Conservation (phyloP, 2,113 vertebrate genomes). For the Indicator indicator region DNA sequence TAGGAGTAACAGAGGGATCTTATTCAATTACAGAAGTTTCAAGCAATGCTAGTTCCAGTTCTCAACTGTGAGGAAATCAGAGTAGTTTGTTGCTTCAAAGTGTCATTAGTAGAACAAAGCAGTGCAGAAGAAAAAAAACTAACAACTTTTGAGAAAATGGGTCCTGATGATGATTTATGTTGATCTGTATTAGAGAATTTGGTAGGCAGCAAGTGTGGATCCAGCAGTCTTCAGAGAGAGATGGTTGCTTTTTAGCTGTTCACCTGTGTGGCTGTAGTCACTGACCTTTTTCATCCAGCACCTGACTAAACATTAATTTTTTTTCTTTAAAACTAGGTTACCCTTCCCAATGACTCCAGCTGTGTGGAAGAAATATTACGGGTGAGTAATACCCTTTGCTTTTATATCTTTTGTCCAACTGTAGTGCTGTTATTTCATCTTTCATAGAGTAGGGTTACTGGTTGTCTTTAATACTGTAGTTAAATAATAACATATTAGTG, state of each 20-base stretch:
- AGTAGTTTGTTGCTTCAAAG: slow-evolving; percentile 44
- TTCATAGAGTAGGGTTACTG: neutral
- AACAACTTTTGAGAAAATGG: slow-evolving; percentile 15
- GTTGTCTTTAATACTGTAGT: neutral
- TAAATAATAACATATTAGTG: neutral
- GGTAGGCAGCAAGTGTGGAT: neutral
- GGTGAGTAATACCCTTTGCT: slow-evolving; percentile 80
- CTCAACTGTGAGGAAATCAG: slow-evolving; percentile 58
- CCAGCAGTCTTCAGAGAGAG: slow-evolving; percentile 10
- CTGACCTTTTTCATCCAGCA: slow-evolving; percentile 26
- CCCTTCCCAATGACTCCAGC: slow-evolving; percentile 91
- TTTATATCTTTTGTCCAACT: slow-evolving; percentile 39
- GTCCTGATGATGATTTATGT: slow-evolving; percentile 34
- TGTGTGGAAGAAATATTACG: slow-evolving; percentile 97
- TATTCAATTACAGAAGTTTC: slow-evolving; percentile 52
- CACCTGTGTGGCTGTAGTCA: neutral
- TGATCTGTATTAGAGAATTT: slow-evolving; percentile 39
- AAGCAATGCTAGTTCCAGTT: slow-evolving; percentile 25
- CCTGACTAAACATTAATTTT: slow-evolving; percentile 17
- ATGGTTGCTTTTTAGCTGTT: neutral
- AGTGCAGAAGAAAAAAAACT: neutral
- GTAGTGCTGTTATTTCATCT: neutral
- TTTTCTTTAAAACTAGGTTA: slow-evolving; percentile 83
- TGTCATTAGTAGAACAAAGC: neutral
- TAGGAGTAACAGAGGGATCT: slow-evolving; percentile 30